Evolutionary conservation across 2,888 invertebrate genomes (phyloP).

Genomic region (Noctua pronuba): DNA sequence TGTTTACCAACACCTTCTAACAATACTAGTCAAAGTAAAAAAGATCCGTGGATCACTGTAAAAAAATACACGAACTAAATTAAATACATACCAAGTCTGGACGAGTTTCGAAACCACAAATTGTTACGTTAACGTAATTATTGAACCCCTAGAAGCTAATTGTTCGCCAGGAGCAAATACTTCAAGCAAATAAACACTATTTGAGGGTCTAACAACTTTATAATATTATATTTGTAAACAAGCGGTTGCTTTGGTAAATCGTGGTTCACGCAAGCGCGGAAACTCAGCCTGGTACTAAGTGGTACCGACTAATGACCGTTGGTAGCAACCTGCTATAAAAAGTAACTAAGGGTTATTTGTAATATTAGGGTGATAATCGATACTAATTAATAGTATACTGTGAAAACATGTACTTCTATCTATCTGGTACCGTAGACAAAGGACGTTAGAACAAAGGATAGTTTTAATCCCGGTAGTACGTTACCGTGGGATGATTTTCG

Average conservation of each 20-base stretch:
- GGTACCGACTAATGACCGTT: constrained; percentile 38
- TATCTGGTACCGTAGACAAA: no score
- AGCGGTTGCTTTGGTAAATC: constrained; percentile 47
- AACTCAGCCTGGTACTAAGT: constrained; percentile 17
- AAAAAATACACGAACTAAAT: neutral
- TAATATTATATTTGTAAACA: constrained; percentile 44
- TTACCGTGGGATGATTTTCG: no score
- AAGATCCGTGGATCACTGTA: neutral
- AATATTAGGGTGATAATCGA: no score
- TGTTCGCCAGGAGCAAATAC: constrained; percentile 1
- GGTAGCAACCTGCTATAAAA: neutral
- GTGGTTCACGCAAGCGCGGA: constrained; percentile 44
- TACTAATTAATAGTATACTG: no score
- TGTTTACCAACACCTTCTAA: neutral
- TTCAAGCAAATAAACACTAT: neutral
- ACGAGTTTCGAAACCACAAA: neutral
- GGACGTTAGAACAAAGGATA: no score
- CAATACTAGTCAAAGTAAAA: neutral
- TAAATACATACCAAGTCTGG: constrained; percentile 24
- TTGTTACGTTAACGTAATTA: neutral
- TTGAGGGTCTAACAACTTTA: neutral
- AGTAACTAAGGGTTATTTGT: no score
- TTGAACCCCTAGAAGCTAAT: neutral
- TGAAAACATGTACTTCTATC: no score
- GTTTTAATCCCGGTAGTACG: no score